phyloP scores from a whole-genome alignment of 2,888 invertebrate genomes.

The Conus canariensis region DNA sequence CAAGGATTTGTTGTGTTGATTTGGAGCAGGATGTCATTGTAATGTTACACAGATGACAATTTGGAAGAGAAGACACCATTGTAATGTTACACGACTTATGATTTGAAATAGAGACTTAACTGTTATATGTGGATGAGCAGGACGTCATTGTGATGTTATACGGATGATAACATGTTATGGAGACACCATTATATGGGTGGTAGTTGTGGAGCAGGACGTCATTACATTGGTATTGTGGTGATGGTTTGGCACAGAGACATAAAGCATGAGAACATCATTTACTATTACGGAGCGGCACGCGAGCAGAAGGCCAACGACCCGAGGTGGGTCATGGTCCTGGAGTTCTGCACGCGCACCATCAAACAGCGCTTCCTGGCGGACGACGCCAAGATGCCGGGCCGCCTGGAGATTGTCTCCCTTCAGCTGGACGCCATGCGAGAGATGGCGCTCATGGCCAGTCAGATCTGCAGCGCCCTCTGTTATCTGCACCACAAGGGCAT shows the following conservation, averaged over 20 bases:
- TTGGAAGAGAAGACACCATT: too few relatives aligned
- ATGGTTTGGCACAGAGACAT: conserved; percentile 59
- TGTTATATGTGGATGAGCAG: too few relatives aligned
- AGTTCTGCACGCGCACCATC: conserved; percentile 67
- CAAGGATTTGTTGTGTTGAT: too few relatives aligned
- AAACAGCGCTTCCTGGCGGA: conserved; percentile 56
- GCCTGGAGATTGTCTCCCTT: conserved; percentile 47
- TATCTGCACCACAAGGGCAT: conserved; percentile 69
- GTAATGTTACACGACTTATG: too few relatives aligned
- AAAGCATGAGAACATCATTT: conserved; percentile 67
- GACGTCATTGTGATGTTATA: too few relatives aligned
- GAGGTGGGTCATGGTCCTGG: conserved; percentile 71
- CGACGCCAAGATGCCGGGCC: conserved; percentile 46
- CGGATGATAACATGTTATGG: too few relatives aligned
- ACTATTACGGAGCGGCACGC: conserved; percentile 67
- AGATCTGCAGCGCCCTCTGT: conserved; percentile 62
- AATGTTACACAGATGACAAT: too few relatives aligned
- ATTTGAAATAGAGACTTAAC: too few relatives aligned
- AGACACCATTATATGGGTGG: too few relatives aligned
- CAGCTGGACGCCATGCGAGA: conserved; percentile 57
- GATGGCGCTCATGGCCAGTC: conserved; percentile 60
- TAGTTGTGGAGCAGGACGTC: not conserved
- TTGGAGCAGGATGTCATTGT: too few relatives aligned
- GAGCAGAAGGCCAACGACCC: conserved; percentile 55
- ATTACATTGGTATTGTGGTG: too few relatives aligned